Percentiles rank a stretch among this genome's conserved stretches.
phyloP scores from a whole-genome alignment of 2,113 vertebrate species.

The Alligator sinensis region DNA sequence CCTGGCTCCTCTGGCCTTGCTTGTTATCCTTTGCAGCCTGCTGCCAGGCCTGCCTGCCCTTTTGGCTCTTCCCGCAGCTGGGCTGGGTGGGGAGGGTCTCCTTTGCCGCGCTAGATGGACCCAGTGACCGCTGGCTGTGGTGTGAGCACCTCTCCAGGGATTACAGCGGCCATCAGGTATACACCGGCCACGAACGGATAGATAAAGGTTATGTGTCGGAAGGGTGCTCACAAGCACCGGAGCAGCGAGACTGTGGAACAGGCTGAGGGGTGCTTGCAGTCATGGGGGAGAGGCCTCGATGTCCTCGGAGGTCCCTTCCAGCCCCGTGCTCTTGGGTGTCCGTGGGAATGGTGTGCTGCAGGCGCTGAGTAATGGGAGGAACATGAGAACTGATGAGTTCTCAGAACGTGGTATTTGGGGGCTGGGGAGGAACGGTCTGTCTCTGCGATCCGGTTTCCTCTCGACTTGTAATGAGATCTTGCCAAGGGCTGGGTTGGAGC shows the following conservation, averaged over 20 bases:
- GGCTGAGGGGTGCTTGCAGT: too few species aligned
- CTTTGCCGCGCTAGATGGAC: neutral
- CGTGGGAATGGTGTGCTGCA: neutral
- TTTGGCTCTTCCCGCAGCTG: neutral
- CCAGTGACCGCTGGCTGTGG: neutral
- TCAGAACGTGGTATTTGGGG: neutral
- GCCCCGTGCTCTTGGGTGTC: neutral
- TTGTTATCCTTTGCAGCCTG: neutral
- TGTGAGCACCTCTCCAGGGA: neutral
- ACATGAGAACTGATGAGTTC: neutral
- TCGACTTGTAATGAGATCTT: neutral
- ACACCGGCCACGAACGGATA: too few species aligned
- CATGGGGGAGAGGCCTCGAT: too few species aligned
- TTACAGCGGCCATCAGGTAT: neutral
- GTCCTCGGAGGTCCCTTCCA: too few species aligned
- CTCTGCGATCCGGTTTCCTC: neutral
- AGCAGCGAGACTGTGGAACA: too few species aligned
- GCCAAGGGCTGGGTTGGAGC: neutral
- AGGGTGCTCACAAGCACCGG: too few species aligned
- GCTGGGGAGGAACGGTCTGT: neutral
- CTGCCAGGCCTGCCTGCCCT: neutral
- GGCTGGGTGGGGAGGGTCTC: neutral
- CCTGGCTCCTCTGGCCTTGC: rapidly evolving
- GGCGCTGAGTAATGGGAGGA: neutral
- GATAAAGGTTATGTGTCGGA: too few species aligned